These are phyloP conservation scores for Volucella zonaria DNA, from an alignment of 2,888 invertebrate genomes.

Conservation along the genomic window DNA sequence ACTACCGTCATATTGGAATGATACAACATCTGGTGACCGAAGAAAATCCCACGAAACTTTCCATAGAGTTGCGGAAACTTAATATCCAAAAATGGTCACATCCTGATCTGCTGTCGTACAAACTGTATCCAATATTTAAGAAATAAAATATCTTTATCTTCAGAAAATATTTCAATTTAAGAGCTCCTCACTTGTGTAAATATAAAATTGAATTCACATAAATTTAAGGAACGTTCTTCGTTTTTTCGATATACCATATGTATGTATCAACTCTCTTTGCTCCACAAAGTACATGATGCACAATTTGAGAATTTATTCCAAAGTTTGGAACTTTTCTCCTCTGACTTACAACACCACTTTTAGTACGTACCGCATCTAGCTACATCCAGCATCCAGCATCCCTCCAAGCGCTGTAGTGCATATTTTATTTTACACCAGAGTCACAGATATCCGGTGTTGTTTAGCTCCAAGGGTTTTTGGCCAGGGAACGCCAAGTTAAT, in stretches of 20 bases:
- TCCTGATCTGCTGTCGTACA: too few relatives aligned
- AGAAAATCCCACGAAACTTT: too few relatives aligned
- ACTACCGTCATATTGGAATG: too few relatives aligned
- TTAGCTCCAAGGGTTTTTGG: constrained; percentile 29
- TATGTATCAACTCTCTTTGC: background rate
- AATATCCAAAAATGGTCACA: background rate
- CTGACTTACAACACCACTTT: constrained; percentile 9
- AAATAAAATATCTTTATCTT: background rate
- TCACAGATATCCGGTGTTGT: constrained; percentile 29
- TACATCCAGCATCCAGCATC: background rate
- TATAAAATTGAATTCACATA: constrained; percentile 36
- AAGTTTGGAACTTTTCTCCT: constrained; percentile 40
- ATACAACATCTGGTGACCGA: too few relatives aligned
- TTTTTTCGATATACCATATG: background rate
- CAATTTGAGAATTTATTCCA: constrained; percentile 38
- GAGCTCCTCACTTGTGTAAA: background rate
- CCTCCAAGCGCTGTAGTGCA: constrained; percentile 5
- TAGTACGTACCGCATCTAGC: background rate
- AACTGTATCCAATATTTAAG: too few relatives aligned
- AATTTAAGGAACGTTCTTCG: constrained; percentile 16
- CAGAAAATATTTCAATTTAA: constrained; percentile 11
- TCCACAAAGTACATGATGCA: constrained; percentile 11
- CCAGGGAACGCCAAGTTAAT: constrained; percentile 43
- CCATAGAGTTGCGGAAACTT: background rate
- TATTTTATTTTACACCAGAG: constrained; percentile 55